Conservation (phyloP, 2,888 invertebrate species). For the Eupithecia tripunctaria region DNA sequence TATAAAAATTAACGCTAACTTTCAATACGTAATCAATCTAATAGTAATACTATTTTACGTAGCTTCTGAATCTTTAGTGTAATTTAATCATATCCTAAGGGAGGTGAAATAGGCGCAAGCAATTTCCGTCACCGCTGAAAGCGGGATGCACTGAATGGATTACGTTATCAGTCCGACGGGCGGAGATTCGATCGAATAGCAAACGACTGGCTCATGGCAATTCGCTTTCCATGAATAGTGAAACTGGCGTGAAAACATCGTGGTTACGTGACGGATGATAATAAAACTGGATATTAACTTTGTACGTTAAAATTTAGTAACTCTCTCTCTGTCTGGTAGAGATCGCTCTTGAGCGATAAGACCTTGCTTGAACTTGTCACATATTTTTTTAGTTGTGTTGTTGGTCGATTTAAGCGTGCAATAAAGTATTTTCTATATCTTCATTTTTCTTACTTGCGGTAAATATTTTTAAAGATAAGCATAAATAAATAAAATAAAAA, state of each 20-base stretch:
- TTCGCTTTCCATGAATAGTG: slow-evolving; percentile 31
- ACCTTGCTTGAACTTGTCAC: too few relatives aligned
- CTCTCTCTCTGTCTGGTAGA: too few relatives aligned
- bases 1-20: not conserved
- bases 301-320: too few relatives aligned
- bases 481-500: too few relatives aligned
- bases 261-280: not conserved
- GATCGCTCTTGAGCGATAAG: too few relatives aligned
- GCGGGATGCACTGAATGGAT: slow-evolving; percentile 38
- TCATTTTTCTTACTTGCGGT: too few relatives aligned
- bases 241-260: slow-evolving; percentile 20
- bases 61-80: slow-evolving; percentile 6
- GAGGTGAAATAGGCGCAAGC: slow-evolving; percentile 36
- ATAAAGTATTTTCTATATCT: too few relatives aligned
- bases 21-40: not conserved
- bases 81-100: slow-evolving; percentile 30
- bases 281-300: not conserved
- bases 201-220: slow-evolving; percentile 34
- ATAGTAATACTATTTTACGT: not conserved
- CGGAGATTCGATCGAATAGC: slow-evolving; percentile 39
- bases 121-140: slow-evolving; percentile 37
- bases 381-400: too few relatives aligned
- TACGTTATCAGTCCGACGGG: slow-evolving; percentile 39
- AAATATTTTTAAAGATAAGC: too few relatives aligned
- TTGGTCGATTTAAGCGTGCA: too few relatives aligned